These are phyloP conservation scores for Fragum whitleyi DNA, from an alignment of 2,888 invertebrate genomes.

Conservation along the genomic window DNA sequence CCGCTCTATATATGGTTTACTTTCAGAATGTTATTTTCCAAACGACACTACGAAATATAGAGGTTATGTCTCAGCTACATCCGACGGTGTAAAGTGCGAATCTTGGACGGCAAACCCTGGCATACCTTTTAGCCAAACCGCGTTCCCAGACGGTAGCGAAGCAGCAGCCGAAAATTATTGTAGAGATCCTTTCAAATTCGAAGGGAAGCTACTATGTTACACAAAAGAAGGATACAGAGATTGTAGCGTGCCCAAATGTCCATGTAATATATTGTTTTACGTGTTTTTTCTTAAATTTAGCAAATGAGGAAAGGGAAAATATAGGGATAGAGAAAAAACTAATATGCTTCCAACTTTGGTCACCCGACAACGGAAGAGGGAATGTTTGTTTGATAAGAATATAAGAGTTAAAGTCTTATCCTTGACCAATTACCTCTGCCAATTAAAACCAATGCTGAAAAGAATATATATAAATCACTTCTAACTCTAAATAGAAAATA, in stretches of 20 bases:
- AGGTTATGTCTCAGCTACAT: background rate
- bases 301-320: no score
- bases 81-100: background rate
- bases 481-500: no score
- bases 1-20: no score
- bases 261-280: background rate
- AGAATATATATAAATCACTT: no score
- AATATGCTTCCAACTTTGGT: no score
- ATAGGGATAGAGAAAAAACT: no score
- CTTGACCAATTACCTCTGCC: no score
- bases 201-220: background rate
- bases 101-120: background rate
- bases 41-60: background rate
- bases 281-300: no score
- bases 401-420: no score
- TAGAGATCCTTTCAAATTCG: background rate
- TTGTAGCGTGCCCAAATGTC: constrained; percentile 1
- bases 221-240: background rate
- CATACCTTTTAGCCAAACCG: background rate
- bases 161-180: background rate
- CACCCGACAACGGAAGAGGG: no score
- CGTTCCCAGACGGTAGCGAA: background rate
- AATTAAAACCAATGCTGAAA: no score
- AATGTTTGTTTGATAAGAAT: no score
- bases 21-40: constrained; percentile 8